Percentiles rank a stretch among this genome's conserved stretches.
These are phyloP conservation scores for Cephalopholis sonnerati DNA, from an alignment of 2,113 vertebrate genomes.

Conservation along the genomic window DNA sequence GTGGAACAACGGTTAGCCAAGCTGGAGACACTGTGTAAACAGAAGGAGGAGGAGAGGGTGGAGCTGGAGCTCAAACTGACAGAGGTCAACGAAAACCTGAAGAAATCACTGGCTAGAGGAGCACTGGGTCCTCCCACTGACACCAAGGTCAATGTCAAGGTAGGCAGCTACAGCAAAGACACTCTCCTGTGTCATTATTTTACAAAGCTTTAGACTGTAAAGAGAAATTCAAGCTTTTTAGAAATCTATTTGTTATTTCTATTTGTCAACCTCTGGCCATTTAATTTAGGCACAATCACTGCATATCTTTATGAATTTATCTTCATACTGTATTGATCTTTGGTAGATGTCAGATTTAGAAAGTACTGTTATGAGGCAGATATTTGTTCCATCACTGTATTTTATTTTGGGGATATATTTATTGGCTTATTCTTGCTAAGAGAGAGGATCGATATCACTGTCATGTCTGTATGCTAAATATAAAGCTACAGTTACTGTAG, in stretches of 20 bases:
- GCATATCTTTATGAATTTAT: too few relatives aligned
- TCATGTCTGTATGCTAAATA: too few relatives aligned
- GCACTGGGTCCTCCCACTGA: constrained; percentile 87
- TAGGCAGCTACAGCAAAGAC: constrained; percentile 11
- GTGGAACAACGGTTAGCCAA: constrained; percentile 86
- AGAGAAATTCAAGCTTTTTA: neutral
- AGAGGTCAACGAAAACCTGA: constrained; percentile 94
- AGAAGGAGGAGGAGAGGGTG: constrained; percentile 91
- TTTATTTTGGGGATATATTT: neutral
- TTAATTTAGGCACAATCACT: too few relatives aligned
- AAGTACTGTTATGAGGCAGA: neutral
- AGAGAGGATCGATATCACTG: too few relatives aligned
- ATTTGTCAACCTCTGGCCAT: too few relatives aligned
- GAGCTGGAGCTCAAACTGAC: constrained; percentile 93
- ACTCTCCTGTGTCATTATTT: neutral
- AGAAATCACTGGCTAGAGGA: constrained; percentile 93
- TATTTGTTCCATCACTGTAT: neutral
- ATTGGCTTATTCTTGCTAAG: too few relatives aligned
- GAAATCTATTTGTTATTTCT: too few relatives aligned
- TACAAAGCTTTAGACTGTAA: neutral
- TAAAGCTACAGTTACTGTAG: too few relatives aligned
- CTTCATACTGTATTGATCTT: neutral
- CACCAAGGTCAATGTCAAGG: constrained; percentile 80
- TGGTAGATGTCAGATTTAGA: neutral
- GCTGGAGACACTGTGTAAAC: constrained; percentile 91